phyloP scores from a whole-genome alignment of 2,113 vertebrate species.

The Passer domesticus region DNA sequence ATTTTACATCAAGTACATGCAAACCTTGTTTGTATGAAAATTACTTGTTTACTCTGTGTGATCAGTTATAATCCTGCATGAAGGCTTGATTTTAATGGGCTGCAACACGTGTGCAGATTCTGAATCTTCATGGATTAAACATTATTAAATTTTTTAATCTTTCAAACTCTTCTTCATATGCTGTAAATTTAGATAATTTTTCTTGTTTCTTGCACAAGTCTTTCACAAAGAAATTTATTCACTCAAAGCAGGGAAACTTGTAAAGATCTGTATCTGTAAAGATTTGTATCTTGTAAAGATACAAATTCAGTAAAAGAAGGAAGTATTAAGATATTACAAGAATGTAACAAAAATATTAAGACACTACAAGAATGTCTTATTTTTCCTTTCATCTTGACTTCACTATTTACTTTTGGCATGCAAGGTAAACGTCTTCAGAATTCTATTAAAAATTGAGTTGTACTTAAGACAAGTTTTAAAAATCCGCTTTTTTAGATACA shows the following conservation, averaged over 20 bases:
- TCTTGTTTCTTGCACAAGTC: neutral
- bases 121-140: neutral
- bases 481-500: neutral
- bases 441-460: neutral
- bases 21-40: neutral
- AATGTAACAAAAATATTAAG: neutral
- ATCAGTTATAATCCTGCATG: neutral
- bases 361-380: neutral
- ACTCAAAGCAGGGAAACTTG: neutral
- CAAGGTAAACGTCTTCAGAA: neutral
- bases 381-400: neutral
- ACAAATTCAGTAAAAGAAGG: neutral
- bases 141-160: neutral
- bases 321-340: neutral
- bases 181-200: neutral
- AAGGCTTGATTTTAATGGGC: neutral
- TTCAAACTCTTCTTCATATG: neutral
- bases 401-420: neutral
- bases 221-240: neutral
- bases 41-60: neutral
- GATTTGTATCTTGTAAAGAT: neutral
- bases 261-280: neutral
- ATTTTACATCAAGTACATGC: neutral
- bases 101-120: neutral
- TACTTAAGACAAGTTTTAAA: neutral